phyloP scores from a whole-genome alignment of 2,888 invertebrate species.

The Hypomecis punctinalis region DNA sequence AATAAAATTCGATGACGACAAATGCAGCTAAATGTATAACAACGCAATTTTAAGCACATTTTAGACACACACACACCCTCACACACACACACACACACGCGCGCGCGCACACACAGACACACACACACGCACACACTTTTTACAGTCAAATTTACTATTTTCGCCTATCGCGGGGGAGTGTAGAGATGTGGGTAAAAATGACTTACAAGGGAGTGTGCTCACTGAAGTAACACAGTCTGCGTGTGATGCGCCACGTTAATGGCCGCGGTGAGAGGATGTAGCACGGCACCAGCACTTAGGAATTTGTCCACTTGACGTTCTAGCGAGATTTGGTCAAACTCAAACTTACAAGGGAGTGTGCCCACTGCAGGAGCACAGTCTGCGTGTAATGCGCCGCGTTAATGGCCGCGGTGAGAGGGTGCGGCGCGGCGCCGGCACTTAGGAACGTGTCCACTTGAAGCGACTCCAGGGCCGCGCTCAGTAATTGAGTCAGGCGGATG shows the following conservation, averaged over 20 bases:
- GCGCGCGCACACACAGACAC: too few species aligned
- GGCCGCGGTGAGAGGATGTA: constrained; percentile 87
- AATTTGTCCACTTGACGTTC: constrained; percentile 56
- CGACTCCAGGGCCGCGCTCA: constrained; percentile 62
- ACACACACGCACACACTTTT: too few species aligned
- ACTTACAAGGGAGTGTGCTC: constrained; percentile 67
- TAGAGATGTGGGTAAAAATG: neutral
- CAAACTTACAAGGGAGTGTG: constrained; percentile 72
- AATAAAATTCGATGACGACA: too few species aligned
- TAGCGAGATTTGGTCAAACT: neutral
- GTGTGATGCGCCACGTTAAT: constrained; percentile 78
- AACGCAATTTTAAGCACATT: too few species aligned
- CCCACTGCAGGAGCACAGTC: constrained; percentile 77
- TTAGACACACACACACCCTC: too few species aligned
- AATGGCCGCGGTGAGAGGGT: constrained; percentile 86
- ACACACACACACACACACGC: too few species aligned
- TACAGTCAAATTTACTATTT: too few species aligned
- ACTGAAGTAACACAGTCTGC: constrained; percentile 72
- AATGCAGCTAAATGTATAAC: too few species aligned
- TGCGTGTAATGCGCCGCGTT: constrained; percentile 77
- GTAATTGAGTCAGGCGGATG: constrained; percentile 92
- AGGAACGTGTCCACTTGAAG: constrained; percentile 64
- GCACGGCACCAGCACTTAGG: constrained; percentile 49
- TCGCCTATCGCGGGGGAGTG: neutral
- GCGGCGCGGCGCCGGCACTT: constrained; percentile 60